Conservation (phyloP, 23 tunicate species). For the Oikopleura albicans region DNA sequence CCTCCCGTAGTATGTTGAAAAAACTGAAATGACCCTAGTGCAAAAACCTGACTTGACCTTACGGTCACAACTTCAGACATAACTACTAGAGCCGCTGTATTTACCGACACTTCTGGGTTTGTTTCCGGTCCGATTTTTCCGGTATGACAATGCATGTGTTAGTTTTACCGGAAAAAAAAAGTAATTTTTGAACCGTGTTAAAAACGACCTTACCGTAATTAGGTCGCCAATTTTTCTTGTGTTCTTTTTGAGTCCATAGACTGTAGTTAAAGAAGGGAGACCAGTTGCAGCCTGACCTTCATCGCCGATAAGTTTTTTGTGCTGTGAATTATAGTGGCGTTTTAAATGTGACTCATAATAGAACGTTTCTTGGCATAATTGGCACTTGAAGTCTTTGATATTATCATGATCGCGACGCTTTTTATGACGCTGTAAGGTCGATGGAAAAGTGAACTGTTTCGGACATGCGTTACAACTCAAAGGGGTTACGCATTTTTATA, state of each 20-base stretch:
- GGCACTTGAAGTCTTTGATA: conserved; percentile 11
- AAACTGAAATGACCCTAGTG: too few species aligned
- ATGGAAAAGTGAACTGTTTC: neutral
- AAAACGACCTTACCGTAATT: neutral
- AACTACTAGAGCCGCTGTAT: too few species aligned
- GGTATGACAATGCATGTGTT: too few species aligned
- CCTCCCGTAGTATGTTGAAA: too few species aligned
- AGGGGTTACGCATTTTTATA: too few species aligned
- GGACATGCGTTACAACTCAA: neutral
- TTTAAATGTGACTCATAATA: neutral
- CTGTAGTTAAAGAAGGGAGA: neutral
- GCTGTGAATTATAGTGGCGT: neutral
- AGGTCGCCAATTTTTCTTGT: neutral
- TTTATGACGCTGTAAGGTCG: neutral
- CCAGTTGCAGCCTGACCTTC: neutral
- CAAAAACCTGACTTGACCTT: too few species aligned
- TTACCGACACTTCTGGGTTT: too few species aligned
- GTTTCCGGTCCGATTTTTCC: too few species aligned
- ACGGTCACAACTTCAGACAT: too few species aligned
- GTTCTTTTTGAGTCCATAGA: neutral
- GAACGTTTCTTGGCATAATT: neutral
- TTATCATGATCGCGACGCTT: neutral
- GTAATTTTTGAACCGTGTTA: too few species aligned
- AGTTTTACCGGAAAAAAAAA: too few species aligned
- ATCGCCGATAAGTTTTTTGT: neutral